Evolutionary conservation across 2,797 vertebrate species (phyloP), one percentile per base, ranked within the genome.

Genomic region (Naso thynnoides): DNA sequence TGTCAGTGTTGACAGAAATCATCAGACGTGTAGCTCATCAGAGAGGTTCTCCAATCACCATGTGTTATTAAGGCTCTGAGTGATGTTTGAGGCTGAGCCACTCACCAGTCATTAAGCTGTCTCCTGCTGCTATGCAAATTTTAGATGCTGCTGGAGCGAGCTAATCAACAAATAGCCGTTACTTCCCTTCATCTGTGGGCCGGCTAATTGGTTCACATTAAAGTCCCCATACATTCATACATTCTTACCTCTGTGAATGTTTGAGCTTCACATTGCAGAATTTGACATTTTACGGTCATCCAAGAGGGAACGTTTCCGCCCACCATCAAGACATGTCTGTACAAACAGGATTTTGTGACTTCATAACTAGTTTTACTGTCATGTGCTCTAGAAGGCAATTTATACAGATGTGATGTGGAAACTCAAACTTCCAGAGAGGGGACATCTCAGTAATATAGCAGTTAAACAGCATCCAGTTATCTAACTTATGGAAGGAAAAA

Each of bases 61-160:
- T 1, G n/a, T n/a, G 38, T 49, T 49, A 64, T 18, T 70, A 61
- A 81, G 73, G 60, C 38, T 36, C 54, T 36, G 70, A 58, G 44
- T 62, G 78, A 70, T 70, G 64, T 39, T 47, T 52, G 21, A 53
- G 49, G 49, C 61, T 10, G 36, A 79, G 60, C 58, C 45, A 9
- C 66, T 73, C 76, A 52, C 11, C 16, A 6, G 50, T 82, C 71
- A 79, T 90, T 76, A 78, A 38, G 65, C 42, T 3, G 38, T 50
- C 76, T 64, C 86, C 86, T 75, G 83, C 89, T 84, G 85, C 63
- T 86, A 82, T 88, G 84, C 66, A 88, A 88, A 91, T 91, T 23
- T 31, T 39, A 79, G 36, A 77, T 56, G 73, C 72, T 44, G 62
- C 62, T 84, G 62, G 80, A 81, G 75, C 55, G 82, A 88, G 78